Evolutionary conservation across 2,888 invertebrate species (phyloP).

Genomic region (Agrypnus murinus): DNA sequence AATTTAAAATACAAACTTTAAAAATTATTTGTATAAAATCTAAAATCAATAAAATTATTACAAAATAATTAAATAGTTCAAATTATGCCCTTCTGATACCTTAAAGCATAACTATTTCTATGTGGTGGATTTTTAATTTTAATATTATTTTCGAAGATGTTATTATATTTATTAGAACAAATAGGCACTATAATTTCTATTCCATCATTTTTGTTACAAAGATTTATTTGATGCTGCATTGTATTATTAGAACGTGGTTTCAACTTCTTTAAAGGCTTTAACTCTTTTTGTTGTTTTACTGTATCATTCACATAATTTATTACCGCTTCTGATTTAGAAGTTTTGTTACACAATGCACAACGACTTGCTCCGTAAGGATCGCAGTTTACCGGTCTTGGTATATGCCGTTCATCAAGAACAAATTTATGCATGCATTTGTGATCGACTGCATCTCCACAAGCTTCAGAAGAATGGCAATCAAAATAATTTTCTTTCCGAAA

Average conservation of each 20-base stretch:
- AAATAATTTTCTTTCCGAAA: slow-evolving; percentile 76
- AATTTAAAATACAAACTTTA: no score
- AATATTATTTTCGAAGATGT: slow-evolving; percentile 13
- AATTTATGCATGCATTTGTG: slow-evolving; percentile 74
- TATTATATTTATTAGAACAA: slow-evolving; percentile 2
- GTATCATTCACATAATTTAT: not conserved
- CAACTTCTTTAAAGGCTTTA: no score
- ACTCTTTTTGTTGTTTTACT: no score
- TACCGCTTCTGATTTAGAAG: not conserved
- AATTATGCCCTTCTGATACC: slow-evolving; percentile 54
- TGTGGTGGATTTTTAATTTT: slow-evolving; percentile 35
- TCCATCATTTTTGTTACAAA: slow-evolving; percentile 30
- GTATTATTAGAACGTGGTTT: no score
- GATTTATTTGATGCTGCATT: slow-evolving; percentile 24
- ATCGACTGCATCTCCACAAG: slow-evolving; percentile 61
- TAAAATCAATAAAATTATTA: no score
- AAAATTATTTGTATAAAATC: no score
- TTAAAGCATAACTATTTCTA: slow-evolving; percentile 52
- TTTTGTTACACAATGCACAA: slow-evolving; percentile 70
- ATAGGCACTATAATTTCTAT: slow-evolving; percentile 46
- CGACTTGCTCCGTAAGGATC: slow-evolving; percentile 70
- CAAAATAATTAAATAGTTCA: not conserved
- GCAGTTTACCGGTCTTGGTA: slow-evolving; percentile 72
- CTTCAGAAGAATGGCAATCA: slow-evolving; percentile 75
- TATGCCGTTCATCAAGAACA: slow-evolving; percentile 74